Base-by-base conservation (phyloP, 2,797 vertebrate genomes). In the Xiphophorus birchmanni region DNA sequence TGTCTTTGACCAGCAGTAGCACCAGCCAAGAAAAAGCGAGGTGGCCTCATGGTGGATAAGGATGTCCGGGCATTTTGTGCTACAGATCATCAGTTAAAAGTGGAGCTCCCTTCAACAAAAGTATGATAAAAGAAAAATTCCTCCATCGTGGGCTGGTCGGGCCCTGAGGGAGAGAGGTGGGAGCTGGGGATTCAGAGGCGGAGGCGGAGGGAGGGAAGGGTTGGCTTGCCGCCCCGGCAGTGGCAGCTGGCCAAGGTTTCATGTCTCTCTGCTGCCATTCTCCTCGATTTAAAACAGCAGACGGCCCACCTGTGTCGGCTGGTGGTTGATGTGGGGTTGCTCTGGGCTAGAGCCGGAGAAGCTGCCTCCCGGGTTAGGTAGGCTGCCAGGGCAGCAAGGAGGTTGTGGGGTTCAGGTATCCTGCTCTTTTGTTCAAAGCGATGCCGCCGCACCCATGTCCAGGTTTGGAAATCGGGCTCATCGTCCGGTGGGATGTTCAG, bases 171-270 rank as follows among this genome's bases (percentile, higher is more conserved):
- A 88, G 58, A 69, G 72, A 69, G 50, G 90, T 87, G 83, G 86
- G 88, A 83, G 82, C 35, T 84, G 81, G 82, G 83, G 86, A 82
- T 80, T 81, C 80, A 71, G 80, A 88, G 82, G 83, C 67, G 7
- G 7, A 80, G 69, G 74, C 63, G 56, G 72, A 80, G 69, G 56
- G 75, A 87, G 63, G 78, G 83, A 79, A 78, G 82, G 73, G 71
- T 86, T 90, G 90, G 89, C 86, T 81, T 40, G 42, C 2, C 69
- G 84, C 88, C 85, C 1, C 26, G 77, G 85, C 80, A n/a, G 80
- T 78, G 91, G 92, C 89, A 85, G 82, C 69, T 48, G 56, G 83
- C 93, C 90, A 91, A 29, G 69, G 81, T 86, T 84, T 92, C 84
- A 75, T 82, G 83, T 88, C 86, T 91, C 78, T 29, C 42, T n/a